Conservation (phyloP, 2,113 vertebrate species). For the Gorsachius goisagi region DNA sequence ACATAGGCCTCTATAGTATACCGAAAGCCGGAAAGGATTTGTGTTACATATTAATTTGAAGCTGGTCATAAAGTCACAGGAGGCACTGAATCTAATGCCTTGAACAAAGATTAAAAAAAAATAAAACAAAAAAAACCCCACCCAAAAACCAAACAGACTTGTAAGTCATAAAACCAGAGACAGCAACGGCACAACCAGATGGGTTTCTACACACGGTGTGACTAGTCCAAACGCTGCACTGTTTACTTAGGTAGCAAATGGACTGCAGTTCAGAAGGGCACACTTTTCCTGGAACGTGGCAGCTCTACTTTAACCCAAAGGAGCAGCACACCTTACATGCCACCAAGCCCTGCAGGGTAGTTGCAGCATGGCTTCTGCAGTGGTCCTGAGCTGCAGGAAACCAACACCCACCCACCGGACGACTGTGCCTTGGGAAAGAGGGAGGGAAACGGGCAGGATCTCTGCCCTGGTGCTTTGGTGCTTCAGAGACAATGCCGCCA, state of each 20-base stretch:
- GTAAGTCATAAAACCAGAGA: background rate
- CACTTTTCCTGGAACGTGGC: background rate
- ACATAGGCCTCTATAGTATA: background rate
- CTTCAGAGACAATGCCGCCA: background rate
- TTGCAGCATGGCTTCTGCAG: background rate
- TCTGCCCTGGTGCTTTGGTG: background rate
- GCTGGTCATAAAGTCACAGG: background rate
- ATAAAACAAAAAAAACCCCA: background rate
- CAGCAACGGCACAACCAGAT: background rate
- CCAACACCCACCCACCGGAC: background rate
- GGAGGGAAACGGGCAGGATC: background rate
- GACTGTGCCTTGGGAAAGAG: background rate
- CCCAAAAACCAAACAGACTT: background rate
- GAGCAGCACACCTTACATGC: background rate
- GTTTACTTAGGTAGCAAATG: background rate
- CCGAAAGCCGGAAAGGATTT: background rate
- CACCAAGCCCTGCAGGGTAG: background rate
- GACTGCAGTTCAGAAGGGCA: background rate
- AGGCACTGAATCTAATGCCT: background rate
- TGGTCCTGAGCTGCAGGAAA: background rate
- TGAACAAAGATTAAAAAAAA: background rate
- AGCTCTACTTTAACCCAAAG: background rate
- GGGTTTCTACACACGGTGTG: background rate
- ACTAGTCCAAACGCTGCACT: background rate
- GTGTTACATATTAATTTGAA: constrained; percentile 11